phyloP scores from a whole-genome alignment of 1,140 invertebrate genomes.

The Drosophila gunungcola region DNA sequence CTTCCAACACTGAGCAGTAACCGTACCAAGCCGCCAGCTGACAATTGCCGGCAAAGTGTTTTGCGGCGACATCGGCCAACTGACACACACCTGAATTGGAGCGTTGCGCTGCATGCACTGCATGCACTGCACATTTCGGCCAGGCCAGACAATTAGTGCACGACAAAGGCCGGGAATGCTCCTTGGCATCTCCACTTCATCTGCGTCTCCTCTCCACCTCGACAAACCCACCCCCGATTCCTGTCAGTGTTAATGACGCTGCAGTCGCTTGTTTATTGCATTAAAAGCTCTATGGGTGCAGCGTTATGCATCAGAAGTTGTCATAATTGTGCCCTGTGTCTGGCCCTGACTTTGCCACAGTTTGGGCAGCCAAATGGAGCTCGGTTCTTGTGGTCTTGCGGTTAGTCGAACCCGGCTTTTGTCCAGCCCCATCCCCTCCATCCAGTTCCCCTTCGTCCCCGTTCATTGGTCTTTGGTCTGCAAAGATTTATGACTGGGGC shows the following conservation, averaged over 20 bases:
- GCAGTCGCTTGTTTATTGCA: conserved; percentile 72
- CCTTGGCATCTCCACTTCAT: conserved; percentile 7
- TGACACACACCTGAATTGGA: conserved; percentile 80
- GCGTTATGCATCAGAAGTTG: conserved; percentile 81
- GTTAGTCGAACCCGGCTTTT: conserved; percentile 24
- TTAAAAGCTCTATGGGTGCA: conserved; percentile 72
- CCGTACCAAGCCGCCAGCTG: conserved; percentile 32
- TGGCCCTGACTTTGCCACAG: conserved; percentile 59
- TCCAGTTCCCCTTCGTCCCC: not conserved
- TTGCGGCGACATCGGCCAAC: conserved; percentile 74
- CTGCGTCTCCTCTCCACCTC: not conserved
- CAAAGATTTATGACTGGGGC: conserved; percentile 66
- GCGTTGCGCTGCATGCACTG: conserved; percentile 66
- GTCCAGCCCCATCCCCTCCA: not conserved
- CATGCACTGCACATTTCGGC: conserved; percentile 76
- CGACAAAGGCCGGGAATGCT: conserved; percentile 57
- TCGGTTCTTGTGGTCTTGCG: conserved; percentile 44
- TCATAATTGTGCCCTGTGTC: conserved; percentile 81
- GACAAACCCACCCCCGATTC: not conserved
- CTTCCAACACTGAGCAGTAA: conserved; percentile 6
- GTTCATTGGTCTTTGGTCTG: conserved; percentile 2
- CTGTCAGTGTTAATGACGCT: conserved; percentile 74
- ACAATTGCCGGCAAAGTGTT: conserved; percentile 81
- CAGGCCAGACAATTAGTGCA: conserved; percentile 75
- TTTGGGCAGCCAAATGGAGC: conserved; percentile 35